Base-by-base conservation (phyloP, 2,888 invertebrate species). In the Pristionchus exspectatus region DNA sequence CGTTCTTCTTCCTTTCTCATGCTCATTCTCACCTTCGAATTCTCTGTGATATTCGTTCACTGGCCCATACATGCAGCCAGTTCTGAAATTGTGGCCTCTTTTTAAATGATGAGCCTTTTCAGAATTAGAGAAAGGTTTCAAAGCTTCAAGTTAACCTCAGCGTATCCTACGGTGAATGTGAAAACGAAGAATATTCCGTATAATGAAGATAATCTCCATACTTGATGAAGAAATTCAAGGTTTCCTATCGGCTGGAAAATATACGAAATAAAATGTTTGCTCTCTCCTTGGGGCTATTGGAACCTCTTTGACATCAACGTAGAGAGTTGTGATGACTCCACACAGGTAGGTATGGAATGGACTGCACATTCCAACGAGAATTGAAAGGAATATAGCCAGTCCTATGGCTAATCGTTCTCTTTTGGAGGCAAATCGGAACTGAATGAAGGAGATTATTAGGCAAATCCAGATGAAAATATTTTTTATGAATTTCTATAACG, bases 111-210 rank as follows among this genome's bases (percentile, higher is more conserved):
- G 3, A 59, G 18, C 3, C 3, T 21, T 7, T 59, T 59, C 59
- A 21, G 12, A 5, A 7, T 18, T 56, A 9, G 7, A 54, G 21
- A 24, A 24, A 63, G 63, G n/a, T 24, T 59, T 12, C 12, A 59
- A 59, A 4, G 59, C 21, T 21, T 18, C 30, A 30, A 72, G 33
- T 33, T 2, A 18, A 85, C 84, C 59, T 85, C 84, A 7, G 59
- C 16, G 59, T 85, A 85, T 85, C 84, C 84, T 30, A 56, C 56
- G 59, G 21, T 85, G 84, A 85, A 85, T 21, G 59, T 85, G 59
- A 85, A 85, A 2, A 85, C 9, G 59, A 85, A 85, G 59, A 56
- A 56, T 9, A 85, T 27, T 85, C 59, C 84, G 50, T 85, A 85
- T 33, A 85, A 30, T 33, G 84, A 85, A 14, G 84, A 85, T 24